phyloP scores from a whole-genome alignment of 2,888 invertebrate species.

The Caenorhabditis doughertyi region DNA sequence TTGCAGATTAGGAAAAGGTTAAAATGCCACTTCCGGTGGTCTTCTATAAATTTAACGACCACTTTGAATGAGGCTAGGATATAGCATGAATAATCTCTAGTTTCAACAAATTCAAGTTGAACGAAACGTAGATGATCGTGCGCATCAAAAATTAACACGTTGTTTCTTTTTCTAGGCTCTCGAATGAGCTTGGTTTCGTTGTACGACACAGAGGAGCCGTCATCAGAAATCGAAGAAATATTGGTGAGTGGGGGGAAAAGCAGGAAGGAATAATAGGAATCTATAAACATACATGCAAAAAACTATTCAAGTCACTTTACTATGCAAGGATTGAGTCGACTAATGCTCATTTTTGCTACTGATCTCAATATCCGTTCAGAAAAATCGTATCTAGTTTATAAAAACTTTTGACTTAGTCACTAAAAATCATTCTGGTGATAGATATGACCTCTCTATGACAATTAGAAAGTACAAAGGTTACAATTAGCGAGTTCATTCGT shows the following conservation, averaged over 20 bases:
- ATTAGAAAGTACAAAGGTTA: not conserved
- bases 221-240: constrained; percentile 59
- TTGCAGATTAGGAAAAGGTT: constrained; percentile 44
- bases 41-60: constrained; percentile 37
- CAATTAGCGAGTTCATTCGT: not conserved
- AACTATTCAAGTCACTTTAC: not conserved
- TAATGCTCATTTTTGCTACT: not conserved
- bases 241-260: constrained; percentile 23
- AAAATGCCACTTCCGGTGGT: constrained; percentile 41
- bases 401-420: not conserved
- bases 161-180: constrained; percentile 41
- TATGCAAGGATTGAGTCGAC: constrained; percentile 8
- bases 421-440: not conserved
- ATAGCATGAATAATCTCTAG: constrained; percentile 17
- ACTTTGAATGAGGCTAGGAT: constrained; percentile 25
- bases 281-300: not conserved
- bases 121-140: not conserved
- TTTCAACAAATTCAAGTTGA: constrained; percentile 18
- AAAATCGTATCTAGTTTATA: not conserved
- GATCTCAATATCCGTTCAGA: not conserved
- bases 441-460: not conserved
- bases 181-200: constrained; percentile 33
- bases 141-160: constrained; percentile 34
- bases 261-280: no score
- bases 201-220: constrained; percentile 52